Conservation (phyloP, 2,797 vertebrate species). For the Pseudochaenichthys georgianus region DNA sequence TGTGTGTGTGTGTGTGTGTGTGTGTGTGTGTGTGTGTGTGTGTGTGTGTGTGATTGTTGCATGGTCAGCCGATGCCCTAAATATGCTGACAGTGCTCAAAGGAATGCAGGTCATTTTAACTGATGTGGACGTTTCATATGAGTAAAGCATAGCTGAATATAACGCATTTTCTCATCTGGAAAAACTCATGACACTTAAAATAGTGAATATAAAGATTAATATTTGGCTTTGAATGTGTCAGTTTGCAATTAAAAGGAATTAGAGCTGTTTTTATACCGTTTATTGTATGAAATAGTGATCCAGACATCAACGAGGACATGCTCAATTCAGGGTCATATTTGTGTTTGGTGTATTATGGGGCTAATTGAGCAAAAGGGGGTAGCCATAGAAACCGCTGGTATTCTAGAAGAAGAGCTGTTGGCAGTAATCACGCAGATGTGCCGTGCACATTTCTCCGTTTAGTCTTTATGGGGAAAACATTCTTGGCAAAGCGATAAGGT, state of each 20-base stretch:
- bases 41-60: slow-evolving; percentile 9
- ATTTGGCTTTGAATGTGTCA: background rate
- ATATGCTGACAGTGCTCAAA: slow-evolving; percentile 32
- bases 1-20: slow-evolving; percentile 19
- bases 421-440: slow-evolving; percentile 48
- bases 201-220: background rate
- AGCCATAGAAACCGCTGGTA: too few species aligned
- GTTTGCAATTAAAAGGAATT: background rate
- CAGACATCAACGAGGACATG: too few species aligned
- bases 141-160: background rate
- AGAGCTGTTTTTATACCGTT: background rate
- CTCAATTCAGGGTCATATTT: too few species aligned
- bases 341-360: too few species aligned
- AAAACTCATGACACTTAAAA: background rate
- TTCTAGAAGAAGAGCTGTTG: slow-evolving; percentile 39
- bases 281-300: too few species aligned
- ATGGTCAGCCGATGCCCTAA: slow-evolving; percentile 26
- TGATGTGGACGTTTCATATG: background rate
- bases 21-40: slow-evolving; percentile 20
- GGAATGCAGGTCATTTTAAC: slow-evolving; percentile 21
- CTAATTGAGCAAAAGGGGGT: too few species aligned
- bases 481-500: slow-evolving; percentile 65
- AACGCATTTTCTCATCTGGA: background rate
- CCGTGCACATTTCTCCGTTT: slow-evolving; percentile 49
- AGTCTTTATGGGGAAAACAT: slow-evolving; percentile 60